A percentile compares a stretch with the other conserved stretches of the same genome.
These are phyloP conservation scores for Aphrophora alni DNA, from an alignment of 2,888 invertebrate genomes.

Conservation along the genomic window DNA sequence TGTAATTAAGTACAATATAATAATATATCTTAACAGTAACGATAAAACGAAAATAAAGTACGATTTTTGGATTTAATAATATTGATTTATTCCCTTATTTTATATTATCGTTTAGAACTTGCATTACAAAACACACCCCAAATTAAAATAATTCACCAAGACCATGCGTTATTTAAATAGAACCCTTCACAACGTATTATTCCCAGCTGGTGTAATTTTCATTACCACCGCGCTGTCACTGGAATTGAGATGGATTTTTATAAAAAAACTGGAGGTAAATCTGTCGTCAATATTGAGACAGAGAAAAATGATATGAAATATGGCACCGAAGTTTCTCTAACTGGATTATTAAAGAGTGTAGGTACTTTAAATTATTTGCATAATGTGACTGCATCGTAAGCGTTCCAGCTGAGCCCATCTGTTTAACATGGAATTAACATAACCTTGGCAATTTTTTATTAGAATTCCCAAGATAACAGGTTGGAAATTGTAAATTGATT, in stretches of 20 bases:
- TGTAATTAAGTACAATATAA: no score
- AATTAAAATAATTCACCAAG: not conserved
- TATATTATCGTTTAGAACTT: no score
- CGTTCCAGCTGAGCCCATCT: not conserved
- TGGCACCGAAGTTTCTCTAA: not conserved
- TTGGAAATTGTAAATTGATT: no score
- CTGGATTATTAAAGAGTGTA: not conserved
- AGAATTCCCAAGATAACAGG: not conserved
- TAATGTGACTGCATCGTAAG: not conserved
- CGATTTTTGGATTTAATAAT: no score
- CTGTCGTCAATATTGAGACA: not conserved
- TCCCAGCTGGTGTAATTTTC: not conserved
- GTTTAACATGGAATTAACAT: not conserved
- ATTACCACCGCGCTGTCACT: not conserved
- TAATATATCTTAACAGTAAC: no score
- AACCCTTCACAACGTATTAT: not conserved
- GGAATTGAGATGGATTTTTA: not conserved
- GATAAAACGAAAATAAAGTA: no score
- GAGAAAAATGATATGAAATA: not conserved
- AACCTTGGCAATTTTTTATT: not conserved
- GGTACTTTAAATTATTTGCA: not conserved
- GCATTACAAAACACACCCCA: not conserved
- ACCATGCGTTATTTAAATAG: not conserved
- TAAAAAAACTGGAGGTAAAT: not conserved
- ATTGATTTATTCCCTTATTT: no score